Conservation (phyloP, 2,113 vertebrate species). For the Bujurquina vittata region DNA sequence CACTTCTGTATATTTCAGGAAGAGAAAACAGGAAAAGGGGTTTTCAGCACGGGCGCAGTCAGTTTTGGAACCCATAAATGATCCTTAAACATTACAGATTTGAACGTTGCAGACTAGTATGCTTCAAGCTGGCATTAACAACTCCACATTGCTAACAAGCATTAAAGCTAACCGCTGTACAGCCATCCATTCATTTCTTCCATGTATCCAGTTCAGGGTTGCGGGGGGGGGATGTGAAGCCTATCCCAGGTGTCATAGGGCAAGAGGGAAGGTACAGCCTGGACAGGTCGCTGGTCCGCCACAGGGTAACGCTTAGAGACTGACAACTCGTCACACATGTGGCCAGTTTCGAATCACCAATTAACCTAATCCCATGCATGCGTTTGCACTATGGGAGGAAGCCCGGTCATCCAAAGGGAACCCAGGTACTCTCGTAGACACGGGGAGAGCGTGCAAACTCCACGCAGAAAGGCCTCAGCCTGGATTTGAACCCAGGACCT, state of each 20-base stretch:
- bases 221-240: neutral
- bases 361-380: neutral
- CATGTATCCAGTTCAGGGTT: neutral
- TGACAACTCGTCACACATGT: neutral
- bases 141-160: neutral
- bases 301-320: neutral
- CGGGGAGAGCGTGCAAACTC: neutral
- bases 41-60: neutral
- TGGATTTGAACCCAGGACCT: neutral
- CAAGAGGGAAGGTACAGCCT: neutral
- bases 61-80: neutral
- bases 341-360: neutral
- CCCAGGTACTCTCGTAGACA: rapidly evolving
- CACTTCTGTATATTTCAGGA: neutral
- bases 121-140: neutral
- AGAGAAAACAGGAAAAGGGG: neutral
- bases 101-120: neutral
- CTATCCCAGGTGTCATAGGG: neutral
- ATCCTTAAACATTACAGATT: neutral
- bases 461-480: neutral
- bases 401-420: neutral
- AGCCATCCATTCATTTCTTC: neutral
- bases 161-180: neutral
- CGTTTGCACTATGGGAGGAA: neutral
- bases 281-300: rapidly evolving